Percentiles rank a stretch among this genome's conserved stretches.
phyloP scores from a whole-genome alignment of 2,888 invertebrate species.

The Heterodera filipjevi region DNA sequence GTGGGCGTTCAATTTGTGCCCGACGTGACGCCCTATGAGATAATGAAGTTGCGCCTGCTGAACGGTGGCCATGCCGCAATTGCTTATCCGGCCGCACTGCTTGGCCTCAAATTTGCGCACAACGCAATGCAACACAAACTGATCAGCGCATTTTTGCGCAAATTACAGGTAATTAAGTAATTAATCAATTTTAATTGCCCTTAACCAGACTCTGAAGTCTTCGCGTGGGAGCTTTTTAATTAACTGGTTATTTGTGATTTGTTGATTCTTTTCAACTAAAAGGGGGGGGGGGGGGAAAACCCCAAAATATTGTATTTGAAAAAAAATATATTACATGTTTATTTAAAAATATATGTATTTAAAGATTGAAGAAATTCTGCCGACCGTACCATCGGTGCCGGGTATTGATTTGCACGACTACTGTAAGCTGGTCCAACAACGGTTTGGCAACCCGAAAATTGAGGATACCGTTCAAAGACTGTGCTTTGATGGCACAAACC shows the following conservation, averaged over 20 bases:
- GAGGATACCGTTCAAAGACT: conserved; percentile 1
- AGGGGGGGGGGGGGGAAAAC: too few species aligned
- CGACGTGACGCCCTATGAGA: conserved; percentile 21
- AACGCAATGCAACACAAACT: conserved; percentile 14
- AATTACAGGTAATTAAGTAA: neutral
- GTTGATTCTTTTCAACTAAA: too few species aligned
- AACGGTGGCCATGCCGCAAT: conserved; percentile 25
- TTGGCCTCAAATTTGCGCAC: conserved; percentile 17
- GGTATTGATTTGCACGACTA: neutral
- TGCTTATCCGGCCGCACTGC: conserved; percentile 4
- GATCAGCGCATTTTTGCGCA: conserved; percentile 9
- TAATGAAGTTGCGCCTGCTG: conserved; percentile 22
- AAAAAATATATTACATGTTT: neutral
- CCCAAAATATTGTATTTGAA: too few species aligned
- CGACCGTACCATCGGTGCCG: neutral
- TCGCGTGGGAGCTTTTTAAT: too few species aligned
- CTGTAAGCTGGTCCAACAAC: neutral
- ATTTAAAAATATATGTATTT: neutral
- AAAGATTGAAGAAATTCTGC: neutral
- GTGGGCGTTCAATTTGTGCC: conserved; percentile 15
- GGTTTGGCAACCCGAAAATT: conserved; percentile 11
- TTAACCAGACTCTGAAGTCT: too few species aligned
- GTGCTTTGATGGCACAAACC: neutral
- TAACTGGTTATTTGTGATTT: too few species aligned
- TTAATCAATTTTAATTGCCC: too few species aligned